These are phyloP conservation scores for Samia ricini DNA, from an alignment of 1,140 invertebrate genomes.

Conservation along the genomic window DNA sequence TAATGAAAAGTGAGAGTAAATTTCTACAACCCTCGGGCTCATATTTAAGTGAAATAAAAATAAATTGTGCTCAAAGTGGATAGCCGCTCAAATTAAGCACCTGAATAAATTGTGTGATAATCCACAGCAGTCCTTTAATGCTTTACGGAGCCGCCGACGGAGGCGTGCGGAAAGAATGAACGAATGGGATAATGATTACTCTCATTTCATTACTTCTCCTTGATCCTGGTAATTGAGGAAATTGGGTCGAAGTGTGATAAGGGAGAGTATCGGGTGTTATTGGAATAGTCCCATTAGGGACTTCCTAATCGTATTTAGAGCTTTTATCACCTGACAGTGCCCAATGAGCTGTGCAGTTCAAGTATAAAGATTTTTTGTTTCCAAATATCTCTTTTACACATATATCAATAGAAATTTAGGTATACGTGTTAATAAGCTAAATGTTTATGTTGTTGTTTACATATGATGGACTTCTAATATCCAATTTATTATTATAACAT, in stretches of 20 bases:
- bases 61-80: slow-evolving; percentile 67
- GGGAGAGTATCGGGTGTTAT: slow-evolving; percentile 56
- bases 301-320: slow-evolving; percentile 66
- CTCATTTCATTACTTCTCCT: slow-evolving; percentile 72
- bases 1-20: slow-evolving; percentile 59
- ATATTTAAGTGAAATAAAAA: slow-evolving; percentile 71
- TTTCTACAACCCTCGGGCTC: slow-evolving; percentile 44
- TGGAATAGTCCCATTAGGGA: slow-evolving; percentile 50
- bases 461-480: no score
- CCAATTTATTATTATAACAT: no score
- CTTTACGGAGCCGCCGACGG: slow-evolving; percentile 54
- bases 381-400: background rate
- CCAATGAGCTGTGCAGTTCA: slow-evolving; percentile 47
- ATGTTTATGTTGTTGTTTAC: no score
- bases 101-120: slow-evolving; percentile 77
- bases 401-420: no score
- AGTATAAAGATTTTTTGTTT: slow-evolving; percentile 29
- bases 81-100: slow-evolving; percentile 73
- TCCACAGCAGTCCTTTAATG: slow-evolving; percentile 70
- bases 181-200: slow-evolving; percentile 74
- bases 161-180: slow-evolving; percentile 55
- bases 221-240: slow-evolving; percentile 73
- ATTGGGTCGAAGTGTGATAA: slow-evolving; percentile 65
- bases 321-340: slow-evolving; percentile 63
- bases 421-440: no score